A percentile compares a stretch with the other conserved stretches of the same genome.
phyloP scores from a whole-genome alignment of 2,888 invertebrate species.

The Acrobasis suavella region DNA sequence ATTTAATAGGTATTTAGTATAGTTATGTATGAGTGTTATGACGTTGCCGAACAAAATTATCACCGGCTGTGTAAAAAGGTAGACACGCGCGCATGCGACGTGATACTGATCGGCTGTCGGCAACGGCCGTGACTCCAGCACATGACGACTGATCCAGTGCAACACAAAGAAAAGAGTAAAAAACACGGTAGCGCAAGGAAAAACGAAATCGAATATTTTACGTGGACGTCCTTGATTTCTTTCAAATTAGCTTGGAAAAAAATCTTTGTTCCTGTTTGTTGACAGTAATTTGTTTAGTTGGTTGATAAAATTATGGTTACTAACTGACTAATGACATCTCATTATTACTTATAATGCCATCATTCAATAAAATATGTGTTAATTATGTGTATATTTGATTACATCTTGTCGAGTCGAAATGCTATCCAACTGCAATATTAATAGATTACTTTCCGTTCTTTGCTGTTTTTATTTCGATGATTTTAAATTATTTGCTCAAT shows the following conservation, averaged over 20 bases:
- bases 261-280: background rate
- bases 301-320: no score
- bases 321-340: no score
- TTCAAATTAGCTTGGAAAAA: background rate
- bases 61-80: slow-evolving; percentile 68
- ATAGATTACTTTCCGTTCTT: no score
- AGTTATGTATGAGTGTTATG: slow-evolving; percentile 47
- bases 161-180: background rate
- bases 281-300: no score
- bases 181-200: background rate
- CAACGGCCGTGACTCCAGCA: slow-evolving; percentile 9
- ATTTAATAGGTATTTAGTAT: slow-evolving; percentile 44
- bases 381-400: no score
- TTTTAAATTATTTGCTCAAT: no score
- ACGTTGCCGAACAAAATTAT: slow-evolving; percentile 66
- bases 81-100: slow-evolving; percentile 64
- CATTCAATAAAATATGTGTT: no score
- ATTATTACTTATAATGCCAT: no score
- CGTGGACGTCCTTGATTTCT: slow-evolving; percentile 14
- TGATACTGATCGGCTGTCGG: slow-evolving; percentile 43
- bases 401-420: no score
- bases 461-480: no score
- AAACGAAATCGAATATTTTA: slow-evolving; percentile 20
- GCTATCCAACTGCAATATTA: no score
- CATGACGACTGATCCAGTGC: slow-evolving; percentile 3